A percentile compares a stretch with the other conserved stretches of the same genome.
Evolutionary conservation across 92 coral and sea anemone genomes (phyloP).

Genomic region (Chrysogorgia sp.): DNA sequence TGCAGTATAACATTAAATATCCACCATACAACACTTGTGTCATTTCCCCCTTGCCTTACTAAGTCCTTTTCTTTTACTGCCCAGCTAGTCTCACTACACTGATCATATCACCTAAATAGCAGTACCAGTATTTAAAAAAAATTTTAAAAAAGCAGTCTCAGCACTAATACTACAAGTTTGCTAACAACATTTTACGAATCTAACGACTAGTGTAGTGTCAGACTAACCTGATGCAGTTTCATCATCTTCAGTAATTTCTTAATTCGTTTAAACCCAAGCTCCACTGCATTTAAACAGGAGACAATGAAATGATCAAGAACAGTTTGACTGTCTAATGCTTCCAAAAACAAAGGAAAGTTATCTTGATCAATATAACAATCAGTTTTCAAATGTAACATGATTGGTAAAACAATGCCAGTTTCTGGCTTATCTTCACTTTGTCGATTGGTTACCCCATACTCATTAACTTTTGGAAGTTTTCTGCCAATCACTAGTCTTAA

Average conservation of each 20-base stretch:
- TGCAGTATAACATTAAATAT: no score
- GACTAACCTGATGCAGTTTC: conserved; percentile 4
- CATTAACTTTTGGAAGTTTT: not conserved
- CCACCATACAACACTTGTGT: no score
- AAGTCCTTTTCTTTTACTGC: no score
- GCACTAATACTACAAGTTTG: no score
- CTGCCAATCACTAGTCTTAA: not conserved
- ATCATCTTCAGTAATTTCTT: not conserved
- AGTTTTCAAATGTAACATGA: conserved; percentile 46
- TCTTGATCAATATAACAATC: conserved; percentile 64
- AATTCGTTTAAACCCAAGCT: conserved; percentile 47
- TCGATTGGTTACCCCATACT: conserved; percentile 9
- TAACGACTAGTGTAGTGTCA: no score
- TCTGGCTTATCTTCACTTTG: not conserved
- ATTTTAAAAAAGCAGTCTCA: no score
- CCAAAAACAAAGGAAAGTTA: conserved; percentile 71
- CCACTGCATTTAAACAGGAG: conserved; percentile 57
- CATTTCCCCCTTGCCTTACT: no score
- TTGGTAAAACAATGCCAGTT: not conserved
- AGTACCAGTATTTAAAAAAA: no score
- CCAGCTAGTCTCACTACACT: no score
- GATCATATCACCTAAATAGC: no score
- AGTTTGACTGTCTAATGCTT: conserved; percentile 64
- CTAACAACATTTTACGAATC: no score
- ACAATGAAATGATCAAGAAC: conserved; percentile 66